Percentiles rank a stretch among this genome's conserved stretches.
phyloP scores from a whole-genome alignment of 64 coral and sea anemone genomes.

The Montipora sp. region DNA sequence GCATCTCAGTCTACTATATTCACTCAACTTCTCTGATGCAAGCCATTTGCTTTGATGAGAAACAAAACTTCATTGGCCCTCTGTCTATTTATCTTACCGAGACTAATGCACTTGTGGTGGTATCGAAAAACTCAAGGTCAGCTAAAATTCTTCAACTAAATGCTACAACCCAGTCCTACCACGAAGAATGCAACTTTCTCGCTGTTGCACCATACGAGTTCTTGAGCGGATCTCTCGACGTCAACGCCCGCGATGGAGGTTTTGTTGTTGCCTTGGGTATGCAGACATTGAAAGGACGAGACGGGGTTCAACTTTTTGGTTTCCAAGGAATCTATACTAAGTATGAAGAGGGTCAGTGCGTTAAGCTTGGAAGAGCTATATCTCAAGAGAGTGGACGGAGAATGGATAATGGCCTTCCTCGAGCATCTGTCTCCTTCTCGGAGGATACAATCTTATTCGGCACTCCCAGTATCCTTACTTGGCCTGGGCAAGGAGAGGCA shows the following conservation, averaged over 20 bases:
- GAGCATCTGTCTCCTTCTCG: slow-evolving; percentile 42
- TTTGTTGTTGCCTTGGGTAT: slow-evolving; percentile 64
- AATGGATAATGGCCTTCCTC: slow-evolving; percentile 3
- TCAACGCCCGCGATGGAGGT: slow-evolving; percentile 22
- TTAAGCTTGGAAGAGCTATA: slow-evolving; percentile 44
- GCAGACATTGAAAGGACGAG: neutral
- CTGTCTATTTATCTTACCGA: slow-evolving; percentile 42
- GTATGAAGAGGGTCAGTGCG: slow-evolving; percentile 7
- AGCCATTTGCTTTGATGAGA: slow-evolving; percentile 23
- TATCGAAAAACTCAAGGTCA: slow-evolving; percentile 32
- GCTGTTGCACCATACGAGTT: neutral
- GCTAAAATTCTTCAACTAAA: slow-evolving; percentile 29
- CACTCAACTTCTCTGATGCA: neutral
- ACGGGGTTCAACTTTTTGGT: slow-evolving; percentile 51
- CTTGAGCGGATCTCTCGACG: slow-evolving; percentile 61
- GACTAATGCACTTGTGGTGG: slow-evolving; percentile 28
- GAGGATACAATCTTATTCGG: slow-evolving; percentile 70
- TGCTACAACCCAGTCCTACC: neutral
- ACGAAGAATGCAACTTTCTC: neutral
- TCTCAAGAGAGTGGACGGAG: slow-evolving; percentile 33
- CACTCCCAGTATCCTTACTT: slow-evolving; percentile 58
- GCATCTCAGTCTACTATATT: slow-evolving; percentile 31
- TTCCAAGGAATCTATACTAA: slow-evolving; percentile 31
- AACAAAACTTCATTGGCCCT: slow-evolving; percentile 9
- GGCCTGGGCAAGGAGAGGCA: slow-evolving; percentile 51